A percentile compares a stretch with the other conserved stretches of the same genome.
phyloP scores from a whole-genome alignment of 2,797 vertebrate genomes.

The Phalloptychus januarius region DNA sequence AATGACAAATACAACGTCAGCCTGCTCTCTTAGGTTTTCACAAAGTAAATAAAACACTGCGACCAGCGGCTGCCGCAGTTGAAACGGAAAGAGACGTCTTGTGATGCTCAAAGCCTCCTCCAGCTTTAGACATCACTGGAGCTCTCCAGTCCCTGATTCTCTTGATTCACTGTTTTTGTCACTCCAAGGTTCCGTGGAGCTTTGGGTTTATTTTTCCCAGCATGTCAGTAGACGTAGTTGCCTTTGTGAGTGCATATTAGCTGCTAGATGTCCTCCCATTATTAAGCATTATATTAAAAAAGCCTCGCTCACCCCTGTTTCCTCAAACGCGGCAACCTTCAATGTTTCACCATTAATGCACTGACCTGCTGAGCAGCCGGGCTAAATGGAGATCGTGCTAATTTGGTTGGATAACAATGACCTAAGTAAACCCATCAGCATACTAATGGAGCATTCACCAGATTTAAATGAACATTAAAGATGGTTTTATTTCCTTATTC shows the following conservation, averaged over 20 bases:
- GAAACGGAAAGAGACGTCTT: not conserved
- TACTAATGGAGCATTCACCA: conserved; percentile 59
- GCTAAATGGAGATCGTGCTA: conserved; percentile 57
- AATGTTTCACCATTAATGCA: conserved; percentile 47
- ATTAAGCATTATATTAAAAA: conserved; percentile 38
- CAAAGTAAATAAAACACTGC: conserved; percentile 11
- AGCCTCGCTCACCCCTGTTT: conserved; percentile 32
- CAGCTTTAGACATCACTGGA: conserved; percentile 15
- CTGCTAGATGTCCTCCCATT: conserved; percentile 32
- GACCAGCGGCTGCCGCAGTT: not conserved
- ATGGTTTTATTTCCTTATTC: conserved; percentile 55
- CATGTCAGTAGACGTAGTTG: conserved; percentile 3
- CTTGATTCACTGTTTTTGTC: conserved; percentile 16
- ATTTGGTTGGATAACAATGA: conserved; percentile 46
- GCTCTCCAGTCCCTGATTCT: conserved; percentile 12
- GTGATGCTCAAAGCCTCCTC: conserved; percentile 6
- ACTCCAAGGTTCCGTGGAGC: conserved; percentile 9
- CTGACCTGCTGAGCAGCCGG: conserved; percentile 46
- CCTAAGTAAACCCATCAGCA: conserved; percentile 52
- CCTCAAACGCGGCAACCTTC: conserved; percentile 35
- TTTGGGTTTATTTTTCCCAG: conserved; percentile 15
- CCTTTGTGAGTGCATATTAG: conserved; percentile 16
- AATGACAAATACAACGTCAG: conserved; percentile 7
- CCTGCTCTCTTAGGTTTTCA: conserved; percentile 9
- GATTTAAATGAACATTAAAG: conserved; percentile 52